Evolutionary conservation across 2,888 invertebrate genomes (phyloP), one percentile per base, ranked within the genome.

Genomic region (Tipula unca): DNA sequence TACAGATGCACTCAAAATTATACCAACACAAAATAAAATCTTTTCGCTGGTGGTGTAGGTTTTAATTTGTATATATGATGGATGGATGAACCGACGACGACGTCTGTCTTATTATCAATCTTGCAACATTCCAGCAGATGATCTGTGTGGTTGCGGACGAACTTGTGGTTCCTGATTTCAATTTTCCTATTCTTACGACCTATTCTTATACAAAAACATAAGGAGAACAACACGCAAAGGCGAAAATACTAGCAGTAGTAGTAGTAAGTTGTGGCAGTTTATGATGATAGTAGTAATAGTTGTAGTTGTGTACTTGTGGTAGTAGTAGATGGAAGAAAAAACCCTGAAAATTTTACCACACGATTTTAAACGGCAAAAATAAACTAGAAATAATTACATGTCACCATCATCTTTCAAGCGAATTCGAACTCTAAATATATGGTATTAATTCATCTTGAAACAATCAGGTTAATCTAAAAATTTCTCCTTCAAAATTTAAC

Each of bases 271-370:
- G 86, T 83, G 86, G 86, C 85, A 85, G 84, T 86, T 82, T 85
- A 85, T 87, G 86, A 86, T 85, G 85, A 85, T 87, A 85, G 86
- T 86, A 84, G 85, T 86, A 82, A 39, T 54, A 29, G 48, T 86
- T 35, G 85, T 54, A 54, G 85, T 86, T 85, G 87, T 87, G 87
- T 86, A 85, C 86, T 85, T 86, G 87, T 86, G 82, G 86, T 87
- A 86, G 86, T 86, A 85, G 87, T 85, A 86, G 87, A 86, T 85
- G 86, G 86, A 87, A 87, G 86, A 87, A 86, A 86, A 85, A 85
- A 85, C 86, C 87, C 87, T 88, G 87, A 88, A 88, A 88, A 86
- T 87, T 87, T 87, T 86, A 87, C 86, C 87, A 87, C 87, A 87
- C 86, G 86, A 87, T 87, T 86, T 86, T 36, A 84, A 84, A 83